Base-by-base conservation (phyloP, 2,888 invertebrate genomes). In the Volucella inanis region DNA sequence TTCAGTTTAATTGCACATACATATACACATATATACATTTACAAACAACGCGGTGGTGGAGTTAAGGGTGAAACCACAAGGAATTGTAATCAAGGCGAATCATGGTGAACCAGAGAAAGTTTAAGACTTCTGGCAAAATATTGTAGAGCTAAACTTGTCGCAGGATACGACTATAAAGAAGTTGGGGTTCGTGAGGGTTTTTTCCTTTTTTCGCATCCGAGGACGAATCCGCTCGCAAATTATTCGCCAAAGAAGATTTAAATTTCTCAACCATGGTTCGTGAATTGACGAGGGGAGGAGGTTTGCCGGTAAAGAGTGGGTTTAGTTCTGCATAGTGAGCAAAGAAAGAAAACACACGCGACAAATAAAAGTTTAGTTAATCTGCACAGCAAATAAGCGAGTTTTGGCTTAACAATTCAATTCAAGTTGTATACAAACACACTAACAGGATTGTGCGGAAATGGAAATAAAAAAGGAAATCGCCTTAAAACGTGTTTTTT, bases 1-100 rank as follows among this genome's bases (percentile, higher is more conserved):
- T 71, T 78, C 70, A 64, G 71, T 78, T 50, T 62, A 64, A 78
- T 54, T 15, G 39, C 70, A 77, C 47, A 62, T 55, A 70, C 64
- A 57, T 49, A 50, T 41, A 41, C 57, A 39, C 57, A 8, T 14
- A n/a, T 14, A 10, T 31, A 11, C 31, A 38, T 8, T 22, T 31
- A 15, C 74, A 62, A 55, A 41, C 38, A 18, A 49, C 15, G n/a
- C 10, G 39, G 1, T 47, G 10, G 14, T 14, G 31, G 10, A 31
- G 15, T 15, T 18, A 39, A 54, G 11, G 10, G 38, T 31, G 3
- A 9, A 59, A 52, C 75, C 75, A 57, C 75, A 81, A 81, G 70
- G 54, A 70, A 70, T 65, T 75, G 70, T 79, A 84, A 84, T 84
- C 84, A 84, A 71, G 80, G 62, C 68, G 59, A 61, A 70, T 70